Percentiles rank a stretch among this genome's conserved stretches.
phyloP scores from a whole-genome alignment of 2,797 vertebrate genomes.

The Oryzias dopingdopingensis region DNA sequence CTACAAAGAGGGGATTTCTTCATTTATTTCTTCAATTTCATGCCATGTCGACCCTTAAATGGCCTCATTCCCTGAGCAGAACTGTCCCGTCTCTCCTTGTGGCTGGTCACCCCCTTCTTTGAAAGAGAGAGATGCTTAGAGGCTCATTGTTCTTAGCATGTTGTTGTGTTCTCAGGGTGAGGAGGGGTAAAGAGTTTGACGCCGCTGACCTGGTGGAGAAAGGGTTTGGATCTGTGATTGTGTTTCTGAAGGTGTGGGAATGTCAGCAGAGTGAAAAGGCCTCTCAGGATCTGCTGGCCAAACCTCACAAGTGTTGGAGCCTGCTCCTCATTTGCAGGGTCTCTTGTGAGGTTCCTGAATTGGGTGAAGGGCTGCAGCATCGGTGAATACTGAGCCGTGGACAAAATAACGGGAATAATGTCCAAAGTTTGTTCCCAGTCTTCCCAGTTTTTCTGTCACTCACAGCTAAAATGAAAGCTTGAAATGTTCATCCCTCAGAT shows the following conservation, averaged over 20 bases:
- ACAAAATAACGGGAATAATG: conserved; percentile 18
- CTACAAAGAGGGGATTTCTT: conserved; percentile 85
- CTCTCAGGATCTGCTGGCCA: conserved; percentile 47
- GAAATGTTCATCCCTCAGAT: too few relatives aligned
- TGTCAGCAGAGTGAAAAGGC: conserved; percentile 57
- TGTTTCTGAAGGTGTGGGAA: conserved; percentile 70
- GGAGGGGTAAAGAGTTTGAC: conserved; percentile 38
- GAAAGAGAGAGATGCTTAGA: conserved; percentile 62
- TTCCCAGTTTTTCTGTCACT: neutral
- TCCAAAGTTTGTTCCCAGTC: conserved; percentile 18
- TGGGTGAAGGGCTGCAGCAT: conserved; percentile 31
- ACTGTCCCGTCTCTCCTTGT: conserved; percentile 63
- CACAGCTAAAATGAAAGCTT: conserved; percentile 1
- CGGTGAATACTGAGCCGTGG: conserved; percentile 55
- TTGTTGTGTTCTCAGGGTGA: conserved; percentile 62
- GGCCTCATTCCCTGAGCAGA: conserved; percentile 68
- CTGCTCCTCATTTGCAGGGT: conserved; percentile 53
- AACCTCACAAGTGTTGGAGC: conserved; percentile 54
- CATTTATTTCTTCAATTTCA: conserved; percentile 87
- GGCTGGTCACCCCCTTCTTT: conserved; percentile 48
- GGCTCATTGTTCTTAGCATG: conserved; percentile 63
- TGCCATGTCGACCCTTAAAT: conserved; percentile 75
- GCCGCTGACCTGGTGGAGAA: conserved; percentile 48
- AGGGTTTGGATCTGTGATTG: conserved; percentile 51
- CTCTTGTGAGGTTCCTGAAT: conserved; percentile 56